phyloP scores from a whole-genome alignment of 2,797 vertebrate species.

The Eptatretus atami region DNA sequence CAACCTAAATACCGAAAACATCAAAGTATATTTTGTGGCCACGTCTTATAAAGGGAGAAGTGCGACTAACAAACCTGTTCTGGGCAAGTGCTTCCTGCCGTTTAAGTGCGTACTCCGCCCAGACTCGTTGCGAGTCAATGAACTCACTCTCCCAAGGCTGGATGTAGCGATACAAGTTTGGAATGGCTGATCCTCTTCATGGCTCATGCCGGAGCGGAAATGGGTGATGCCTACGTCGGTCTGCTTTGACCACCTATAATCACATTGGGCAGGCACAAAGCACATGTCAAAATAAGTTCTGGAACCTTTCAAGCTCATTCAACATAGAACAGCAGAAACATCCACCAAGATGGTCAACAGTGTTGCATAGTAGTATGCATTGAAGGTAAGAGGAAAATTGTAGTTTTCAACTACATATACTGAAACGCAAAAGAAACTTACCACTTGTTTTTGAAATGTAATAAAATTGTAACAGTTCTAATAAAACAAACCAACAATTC shows the following conservation, averaged over 20 bases:
- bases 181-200: conserved; percentile 93
- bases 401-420: too few species aligned
- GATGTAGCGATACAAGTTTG: conserved; percentile 93
- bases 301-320: too few species aligned
- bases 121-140: conserved; percentile 93
- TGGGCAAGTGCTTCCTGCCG: conserved; percentile 92
- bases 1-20: background rate
- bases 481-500: too few species aligned
- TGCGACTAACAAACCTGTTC: conserved; percentile 31
- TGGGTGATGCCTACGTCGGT: conserved; percentile 97
- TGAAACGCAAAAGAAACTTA: too few species aligned
- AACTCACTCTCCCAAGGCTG: conserved; percentile 99
- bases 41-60: background rate
- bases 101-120: conserved; percentile 94
- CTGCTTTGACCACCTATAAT: conserved; percentile 78
- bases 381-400: too few species aligned
- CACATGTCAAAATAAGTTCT: too few species aligned
- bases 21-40: background rate
- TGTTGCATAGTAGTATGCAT: too few species aligned
- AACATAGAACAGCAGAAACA: too few species aligned
- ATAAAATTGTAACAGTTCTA: too few species aligned
- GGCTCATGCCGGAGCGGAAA: conserved; percentile 96
- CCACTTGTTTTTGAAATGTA: too few species aligned
- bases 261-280: too few species aligned
- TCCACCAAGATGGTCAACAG: too few species aligned